phyloP scores from a whole-genome alignment of 2,113 vertebrate species.

The Nothobranchius kuhntae region DNA sequence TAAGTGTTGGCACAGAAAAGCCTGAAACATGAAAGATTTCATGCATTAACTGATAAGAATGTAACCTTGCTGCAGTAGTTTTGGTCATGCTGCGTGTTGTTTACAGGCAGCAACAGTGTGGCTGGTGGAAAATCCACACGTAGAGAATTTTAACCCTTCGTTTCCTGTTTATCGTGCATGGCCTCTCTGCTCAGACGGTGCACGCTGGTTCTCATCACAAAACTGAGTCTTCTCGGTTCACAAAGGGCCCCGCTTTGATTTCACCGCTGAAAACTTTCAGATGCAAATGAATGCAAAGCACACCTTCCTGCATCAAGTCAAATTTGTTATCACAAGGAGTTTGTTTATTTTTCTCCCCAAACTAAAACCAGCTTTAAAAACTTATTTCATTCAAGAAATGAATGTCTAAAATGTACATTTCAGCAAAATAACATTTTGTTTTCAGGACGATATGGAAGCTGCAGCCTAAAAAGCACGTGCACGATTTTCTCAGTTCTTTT shows the following conservation, averaged over 20 bases:
- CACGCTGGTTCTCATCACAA: constrained; percentile 32
- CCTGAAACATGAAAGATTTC: not conserved
- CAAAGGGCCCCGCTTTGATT: constrained; percentile 20
- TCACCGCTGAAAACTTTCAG: constrained; percentile 41
- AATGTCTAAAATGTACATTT: too few species aligned
- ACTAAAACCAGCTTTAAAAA: too few species aligned
- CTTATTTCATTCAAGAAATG: too few species aligned
- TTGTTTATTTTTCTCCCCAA: constrained; percentile 11
- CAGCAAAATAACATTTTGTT: too few species aligned
- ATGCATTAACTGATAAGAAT: not conserved
- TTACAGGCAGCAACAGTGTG: constrained; percentile 58
- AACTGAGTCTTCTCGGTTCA: constrained; percentile 20
- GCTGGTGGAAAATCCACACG: constrained; percentile 65
- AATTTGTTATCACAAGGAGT: not conserved
- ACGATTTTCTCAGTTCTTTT: too few species aligned
- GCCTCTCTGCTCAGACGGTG: constrained; percentile 38
- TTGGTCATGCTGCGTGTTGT: constrained; percentile 27
- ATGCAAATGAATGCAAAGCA: constrained; percentile 28
- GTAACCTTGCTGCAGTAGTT: not conserved
- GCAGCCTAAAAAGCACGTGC: too few species aligned
- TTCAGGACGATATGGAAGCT: too few species aligned
- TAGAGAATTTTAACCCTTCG: constrained; percentile 67
- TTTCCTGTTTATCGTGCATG: constrained; percentile 70
- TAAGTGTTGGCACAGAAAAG: not conserved
- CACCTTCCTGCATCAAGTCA: constrained; percentile 10